Base-by-base conservation (phyloP, 2,113 vertebrate genomes). In the Pelecanus crispus region DNA sequence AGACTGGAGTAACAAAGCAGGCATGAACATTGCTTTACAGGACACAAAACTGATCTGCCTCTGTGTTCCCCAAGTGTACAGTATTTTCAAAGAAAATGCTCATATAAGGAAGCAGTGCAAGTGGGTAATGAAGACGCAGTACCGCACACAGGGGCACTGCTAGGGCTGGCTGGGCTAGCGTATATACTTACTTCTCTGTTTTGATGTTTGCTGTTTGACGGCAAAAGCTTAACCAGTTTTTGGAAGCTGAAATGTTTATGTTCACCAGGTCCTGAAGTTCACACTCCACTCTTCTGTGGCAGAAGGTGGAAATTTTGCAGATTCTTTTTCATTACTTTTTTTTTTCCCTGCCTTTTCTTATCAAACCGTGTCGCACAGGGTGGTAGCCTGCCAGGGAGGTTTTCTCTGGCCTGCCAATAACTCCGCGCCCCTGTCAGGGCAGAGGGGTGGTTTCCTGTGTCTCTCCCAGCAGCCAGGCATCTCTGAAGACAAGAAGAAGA, bases 401-500 rank as follows among this genome's bases (percentile, higher is more conserved):
- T 85, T 63, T 42, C 68, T 68, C 49, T 59, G 68, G 16, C 44
- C 18, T 45, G 55, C 25, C 31, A 26, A 3, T 18, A 53, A 53
- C 74, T 22, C 50, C 8, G 17, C 45, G 61, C 9, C 66, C 61
- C 56, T 21, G 32, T 36, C 56, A 75, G 65, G 59, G 28, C 63
- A 38, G 14, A 78, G 59, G 32, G 28, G 22, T 5, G 2, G 47
- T 44, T 63, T 49, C 52, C 29, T 0, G 0, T 2, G 9, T 38
- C 59, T 52, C 52, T 59, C 63, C 68, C 58, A 66, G 63, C 58
- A 81, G 40, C 34, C 55, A 38, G 44, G 29, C 44, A 90, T 19
- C 67, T 74, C 67, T 38, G 31, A 74, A 74, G 49, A 36, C 28
- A 59, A 53, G 4, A 71, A 55, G 3, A 59, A 58, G 21, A 68